Evolutionary conservation across 2,113 vertebrate species (phyloP), one percentile per base, ranked within the genome.

Genomic region (Camelus dromedarius): DNA sequence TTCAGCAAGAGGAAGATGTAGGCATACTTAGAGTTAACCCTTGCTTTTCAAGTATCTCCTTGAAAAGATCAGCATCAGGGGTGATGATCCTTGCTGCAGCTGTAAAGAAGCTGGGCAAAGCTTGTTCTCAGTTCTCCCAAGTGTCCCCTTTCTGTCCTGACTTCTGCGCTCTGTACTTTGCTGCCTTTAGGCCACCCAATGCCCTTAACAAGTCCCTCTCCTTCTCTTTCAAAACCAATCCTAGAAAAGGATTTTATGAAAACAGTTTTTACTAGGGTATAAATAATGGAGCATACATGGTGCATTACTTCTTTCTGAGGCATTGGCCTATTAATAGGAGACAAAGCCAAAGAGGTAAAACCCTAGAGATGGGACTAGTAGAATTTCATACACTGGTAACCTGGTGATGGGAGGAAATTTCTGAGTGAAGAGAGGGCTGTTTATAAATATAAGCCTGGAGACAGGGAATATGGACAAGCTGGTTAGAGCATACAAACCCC

Each of bases 1-100:
- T 83, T 97, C 92, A 95, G 93, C 76, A 93, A 84, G 88, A 96
- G 66, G 64, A 92, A 97, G 94, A 96, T 95, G 89, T 73, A 95
- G 93, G 67, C 66, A 75, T 54, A 56, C n/a, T 94, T 88, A 28
- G 50, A 80, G 54, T 96, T 97, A 97, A 89, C 94, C 90, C 93
- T 76, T 97, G 2, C 46, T 94, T 90, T 81, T 70, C 42, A n/a
- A 22, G 1, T 42, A 13, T 50, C 14, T 86, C 35, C 42, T 77
- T 32, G 66, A 56, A 46, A 19, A 92, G 75, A 76, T 66, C 5
- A 48, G 67, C 15, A 4, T 15, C 32, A 18, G 28, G 84, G 62
- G 28, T 64, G 72, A 13, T 42, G n/a, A 16, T 16, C 56, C 20
- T 54, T 79, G 24, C 66, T 6, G 30, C 14, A 12, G 2, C 18